Evolutionary conservation across 2,888 invertebrate species (phyloP).

Genomic region (Cryptophagus acutangulus): DNA sequence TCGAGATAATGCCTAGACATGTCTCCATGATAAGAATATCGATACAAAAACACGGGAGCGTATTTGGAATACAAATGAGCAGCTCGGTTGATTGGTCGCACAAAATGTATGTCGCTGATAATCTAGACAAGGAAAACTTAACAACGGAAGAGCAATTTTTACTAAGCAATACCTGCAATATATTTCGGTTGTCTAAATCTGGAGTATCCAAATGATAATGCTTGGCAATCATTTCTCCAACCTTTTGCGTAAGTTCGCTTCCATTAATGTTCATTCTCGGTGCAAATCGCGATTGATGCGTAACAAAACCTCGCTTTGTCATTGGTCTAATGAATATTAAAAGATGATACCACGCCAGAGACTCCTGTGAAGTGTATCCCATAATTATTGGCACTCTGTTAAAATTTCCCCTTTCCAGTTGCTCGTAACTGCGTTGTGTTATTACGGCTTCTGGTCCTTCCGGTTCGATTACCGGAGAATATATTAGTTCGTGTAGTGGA

Average conservation of each 20-base stretch:
- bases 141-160: too few species aligned
- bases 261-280: too few species aligned
- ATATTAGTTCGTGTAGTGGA: constrained; percentile 25
- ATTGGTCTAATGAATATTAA: too few species aligned
- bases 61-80: constrained; percentile 48
- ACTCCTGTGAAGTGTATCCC: constrained; percentile 52
- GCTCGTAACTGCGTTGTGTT: constrained; percentile 21
- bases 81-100: constrained; percentile 48
- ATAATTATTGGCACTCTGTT: constrained; percentile 49
- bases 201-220: too few species aligned
- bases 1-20: not conserved
- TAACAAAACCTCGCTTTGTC: too few species aligned
- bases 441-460: constrained; percentile 23
- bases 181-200: too few species aligned
- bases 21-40: constrained; percentile 26
- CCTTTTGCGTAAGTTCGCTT: too few species aligned
- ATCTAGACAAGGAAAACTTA: constrained; percentile 44
- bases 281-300: too few species aligned
- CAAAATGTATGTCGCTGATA: constrained; percentile 43
- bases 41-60: constrained; percentile 24
- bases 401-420: constrained; percentile 22
- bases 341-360: too few species aligned
- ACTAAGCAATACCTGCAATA: too few species aligned
- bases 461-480: constrained; percentile 26
- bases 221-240: too few species aligned